phyloP scores from a whole-genome alignment of 2,113 vertebrate genomes.

The Phoenicopterus ruber region DNA sequence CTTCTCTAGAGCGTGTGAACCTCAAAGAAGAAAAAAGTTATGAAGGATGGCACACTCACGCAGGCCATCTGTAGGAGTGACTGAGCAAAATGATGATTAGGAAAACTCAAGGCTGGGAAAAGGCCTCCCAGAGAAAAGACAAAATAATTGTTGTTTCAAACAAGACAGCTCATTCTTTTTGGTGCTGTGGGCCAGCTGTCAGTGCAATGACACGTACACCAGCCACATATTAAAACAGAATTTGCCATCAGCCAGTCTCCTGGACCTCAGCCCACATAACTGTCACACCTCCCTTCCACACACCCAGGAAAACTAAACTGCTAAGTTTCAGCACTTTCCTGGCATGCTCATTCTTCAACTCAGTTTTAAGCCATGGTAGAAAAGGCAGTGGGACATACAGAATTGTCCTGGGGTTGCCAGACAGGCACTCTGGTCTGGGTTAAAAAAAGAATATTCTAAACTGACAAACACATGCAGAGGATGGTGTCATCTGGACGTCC shows the following conservation, averaged over 20 bases:
- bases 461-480: not conserved
- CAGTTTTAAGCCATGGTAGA: not conserved
- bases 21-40: not conserved
- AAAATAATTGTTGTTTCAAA: not conserved
- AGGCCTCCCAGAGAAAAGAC: not conserved
- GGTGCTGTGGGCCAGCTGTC: not conserved
- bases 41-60: not conserved
- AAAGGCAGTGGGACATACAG: not conserved
- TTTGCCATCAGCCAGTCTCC: not conserved
- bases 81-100: not conserved
- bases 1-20: not conserved
- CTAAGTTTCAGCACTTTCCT: not conserved
- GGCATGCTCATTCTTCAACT: not conserved
- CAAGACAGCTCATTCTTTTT: not conserved
- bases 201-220: not conserved
- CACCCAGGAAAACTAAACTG: not conserved
- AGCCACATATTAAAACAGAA: not conserved
- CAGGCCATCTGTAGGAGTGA: not conserved
- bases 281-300: not conserved
- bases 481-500: not conserved
- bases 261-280: not conserved
- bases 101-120: not conserved
- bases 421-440: not conserved
- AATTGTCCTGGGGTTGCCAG: not conserved
- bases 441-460: not conserved